Evolutionary conservation across 1,140 invertebrate species (phyloP).

Genomic region (Drosophila sp.): DNA sequence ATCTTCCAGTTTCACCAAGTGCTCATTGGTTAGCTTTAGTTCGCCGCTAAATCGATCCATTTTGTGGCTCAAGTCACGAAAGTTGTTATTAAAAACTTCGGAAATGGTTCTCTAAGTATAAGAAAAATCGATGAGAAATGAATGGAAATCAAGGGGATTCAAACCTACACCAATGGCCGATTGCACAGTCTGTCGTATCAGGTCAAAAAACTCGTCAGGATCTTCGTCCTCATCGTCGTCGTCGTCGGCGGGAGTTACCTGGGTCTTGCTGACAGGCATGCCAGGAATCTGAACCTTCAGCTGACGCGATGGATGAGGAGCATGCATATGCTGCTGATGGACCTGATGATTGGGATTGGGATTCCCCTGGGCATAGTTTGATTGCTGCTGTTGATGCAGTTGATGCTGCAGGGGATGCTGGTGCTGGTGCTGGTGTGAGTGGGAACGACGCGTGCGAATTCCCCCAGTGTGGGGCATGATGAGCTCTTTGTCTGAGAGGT

Average conservation of each 20-base stretch:
- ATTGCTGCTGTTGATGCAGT: conserved; percentile 59
- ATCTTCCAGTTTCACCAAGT: conserved; percentile 56
- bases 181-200: conserved; percentile 72
- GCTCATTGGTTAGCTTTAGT: conserved; percentile 64
- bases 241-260: conserved; percentile 38
- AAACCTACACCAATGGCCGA: conserved; percentile 65
- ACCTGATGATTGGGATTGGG: conserved; percentile 3
- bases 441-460: conserved; percentile 19
- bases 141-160: neutral
- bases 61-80: conserved; percentile 65
- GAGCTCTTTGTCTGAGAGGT: conserved; percentile 51
- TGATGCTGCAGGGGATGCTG: conserved; percentile 54
- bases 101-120: conserved; percentile 50
- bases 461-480: conserved; percentile 2
- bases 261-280: conserved; percentile 16
- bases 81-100: conserved; percentile 63
- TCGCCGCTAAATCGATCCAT: conserved; percentile 68
- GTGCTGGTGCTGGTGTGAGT: conserved; percentile 19
- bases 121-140: neutral
- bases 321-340: conserved; percentile 31
- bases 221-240: conserved; percentile 76
- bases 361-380: conserved; percentile 8
- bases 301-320: conserved; percentile 29
- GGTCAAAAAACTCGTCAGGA: conserved; percentile 76
- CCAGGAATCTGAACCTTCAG: conserved; percentile 28